Conservation (phyloP, 2,888 invertebrate species). For the Pristionchus mayeri region DNA sequence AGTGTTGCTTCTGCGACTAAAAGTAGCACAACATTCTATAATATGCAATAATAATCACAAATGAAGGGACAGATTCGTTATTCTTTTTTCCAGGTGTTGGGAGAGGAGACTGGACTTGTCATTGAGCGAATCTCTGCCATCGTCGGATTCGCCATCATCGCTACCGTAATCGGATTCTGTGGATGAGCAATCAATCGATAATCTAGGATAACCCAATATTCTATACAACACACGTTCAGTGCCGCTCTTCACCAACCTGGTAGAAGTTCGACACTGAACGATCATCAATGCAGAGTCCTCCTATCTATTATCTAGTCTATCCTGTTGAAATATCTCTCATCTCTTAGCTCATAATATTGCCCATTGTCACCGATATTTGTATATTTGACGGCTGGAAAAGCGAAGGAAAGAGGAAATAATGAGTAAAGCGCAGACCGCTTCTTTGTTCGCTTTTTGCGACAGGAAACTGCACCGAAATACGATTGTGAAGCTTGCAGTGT, state of each 20-base stretch:
- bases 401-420: not conserved
- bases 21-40: too few relatives aligned
- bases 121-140: slow-evolving; percentile 58
- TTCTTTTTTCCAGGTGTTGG: slow-evolving; percentile 7
- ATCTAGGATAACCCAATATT: not conserved
- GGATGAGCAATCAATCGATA: slow-evolving; percentile 15
- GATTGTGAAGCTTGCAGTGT: not conserved
- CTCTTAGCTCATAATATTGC: slow-evolving; percentile 25
- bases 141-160: slow-evolving; percentile 62
- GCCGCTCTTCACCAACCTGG: not conserved
- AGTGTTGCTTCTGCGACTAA: too few relatives aligned
- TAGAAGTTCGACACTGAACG: not conserved
- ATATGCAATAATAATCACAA: too few relatives aligned
- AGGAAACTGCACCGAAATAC: not conserved
- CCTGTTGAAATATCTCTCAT: slow-evolving; percentile 1
- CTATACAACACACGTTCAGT: not conserved
- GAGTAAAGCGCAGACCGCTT: not conserved
- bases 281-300: not conserved
- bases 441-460: slow-evolving; percentile 34
- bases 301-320: not conserved
- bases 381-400: slow-evolving; percentile 25
- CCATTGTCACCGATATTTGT: slow-evolving; percentile 30
- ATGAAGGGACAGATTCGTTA: not conserved
- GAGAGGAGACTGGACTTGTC: slow-evolving; percentile 18
- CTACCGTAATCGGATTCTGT: slow-evolving; percentile 59